phyloP scores from a whole-genome alignment of 2,888 invertebrate genomes.

The Eupithecia exiguata region DNA sequence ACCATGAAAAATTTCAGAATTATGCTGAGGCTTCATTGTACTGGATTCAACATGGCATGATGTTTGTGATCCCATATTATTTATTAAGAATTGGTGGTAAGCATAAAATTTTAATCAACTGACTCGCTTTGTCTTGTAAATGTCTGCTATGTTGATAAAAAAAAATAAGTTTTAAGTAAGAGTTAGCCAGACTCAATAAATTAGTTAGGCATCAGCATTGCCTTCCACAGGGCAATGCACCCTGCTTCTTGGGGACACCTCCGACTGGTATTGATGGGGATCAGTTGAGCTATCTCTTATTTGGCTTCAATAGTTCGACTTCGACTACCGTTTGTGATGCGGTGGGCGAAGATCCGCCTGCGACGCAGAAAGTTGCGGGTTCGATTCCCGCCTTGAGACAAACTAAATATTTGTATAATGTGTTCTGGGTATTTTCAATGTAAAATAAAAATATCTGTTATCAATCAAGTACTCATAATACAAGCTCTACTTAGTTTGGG shows the following conservation, averaged over 20 bases:
- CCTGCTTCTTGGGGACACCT: not conserved
- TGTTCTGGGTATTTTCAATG: too few species aligned
- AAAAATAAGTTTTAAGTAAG: not conserved
- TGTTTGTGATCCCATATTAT: constrained; percentile 97
- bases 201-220: not conserved
- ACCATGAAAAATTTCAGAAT: constrained; percentile 83
- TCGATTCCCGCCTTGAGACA: too few species aligned
- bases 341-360: too few species aligned
- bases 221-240: not conserved
- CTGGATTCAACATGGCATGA: constrained; percentile 97
- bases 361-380: too few species aligned
- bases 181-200: not conserved
- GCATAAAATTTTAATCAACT: constrained; percentile 35
- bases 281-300: not conserved
- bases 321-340: too few species aligned
- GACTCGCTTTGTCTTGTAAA: not conserved
- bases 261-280: not conserved
- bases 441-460: too few species aligned
- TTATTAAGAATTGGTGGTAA: constrained; percentile 94
- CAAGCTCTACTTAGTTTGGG: too few species aligned
- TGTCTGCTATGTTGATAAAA: not conserved
- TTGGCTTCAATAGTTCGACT: not conserved
- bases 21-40: constrained; percentile 96
- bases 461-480: too few species aligned
- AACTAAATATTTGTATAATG: too few species aligned